Evolutionary conservation across 1,140 invertebrate species (phyloP), one percentile per base, ranked within the genome.

Genomic region (Portunus trituberculatus): DNA sequence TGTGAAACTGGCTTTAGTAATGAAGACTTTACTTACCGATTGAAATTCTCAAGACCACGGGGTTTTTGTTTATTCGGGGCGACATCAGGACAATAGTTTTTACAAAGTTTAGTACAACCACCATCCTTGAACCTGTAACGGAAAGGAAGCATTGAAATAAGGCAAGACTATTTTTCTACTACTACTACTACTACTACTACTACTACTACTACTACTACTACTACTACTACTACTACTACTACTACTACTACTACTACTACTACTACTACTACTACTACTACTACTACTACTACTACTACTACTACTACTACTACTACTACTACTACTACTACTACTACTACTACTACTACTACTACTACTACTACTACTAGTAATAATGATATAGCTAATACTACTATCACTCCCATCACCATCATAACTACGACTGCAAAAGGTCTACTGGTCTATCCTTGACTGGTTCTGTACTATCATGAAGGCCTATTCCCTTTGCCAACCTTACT

Each of bases 181-280:
- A 20, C 52, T 59, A 59, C 52, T 59, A 82, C n/a, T n/a, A n/a
- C n/a, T n/a, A n/a, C n/a, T n/a, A n/a, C n/a, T n/a, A n/a, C n/a
- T n/a, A n/a, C n/a, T 93, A 82, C 45, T 91, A 92, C 84, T 83
- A 83, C 84, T 93, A 93, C 45, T 93, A 93, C 46, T 93, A 91
- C 32, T 82, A 93, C 83, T 93, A 93, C 46, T 76, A 93, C 83
- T 45, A 93, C 83, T 93, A 93, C 29, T 93, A 93, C 83, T 93
- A 93, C 83, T 82, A 93, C 83, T 93, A 91, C 16, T 91, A 67
- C 59, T 91, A 91, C 46, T 20, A 91, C 59, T 91, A 91, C 32
- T 82, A 93, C 59, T 46, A 91, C 20, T 39, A 93, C 84, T 93
- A 93, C 84, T 82, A 82, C 39, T 93, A 93, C 32, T 76, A 93